A percentile compares a stretch with the other conserved stretches of the same genome.
phyloP scores from a whole-genome alignment of 2,113 vertebrate species.

The Megaceryle torquata region DNA sequence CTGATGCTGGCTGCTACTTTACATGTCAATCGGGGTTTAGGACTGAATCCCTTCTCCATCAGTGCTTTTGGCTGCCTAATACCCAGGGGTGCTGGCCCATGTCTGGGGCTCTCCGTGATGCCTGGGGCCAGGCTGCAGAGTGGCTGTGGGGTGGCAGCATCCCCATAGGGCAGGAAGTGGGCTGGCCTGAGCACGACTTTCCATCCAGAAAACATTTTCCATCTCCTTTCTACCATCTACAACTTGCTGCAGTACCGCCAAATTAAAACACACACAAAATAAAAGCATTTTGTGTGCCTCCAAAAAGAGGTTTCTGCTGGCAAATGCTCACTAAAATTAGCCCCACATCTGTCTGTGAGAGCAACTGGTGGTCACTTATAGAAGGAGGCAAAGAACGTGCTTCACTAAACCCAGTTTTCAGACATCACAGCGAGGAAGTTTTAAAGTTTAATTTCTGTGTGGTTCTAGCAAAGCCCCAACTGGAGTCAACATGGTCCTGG shows the following conservation, averaged over 20 bases:
- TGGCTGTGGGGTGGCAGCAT: background rate
- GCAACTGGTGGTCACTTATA: background rate
- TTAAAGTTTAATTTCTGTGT: background rate
- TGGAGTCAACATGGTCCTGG: background rate
- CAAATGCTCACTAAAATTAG: constrained; percentile 33
- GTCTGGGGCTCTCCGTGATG: fast-evolving
- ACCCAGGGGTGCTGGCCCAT: background rate
- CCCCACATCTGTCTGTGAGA: background rate
- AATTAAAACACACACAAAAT: background rate
- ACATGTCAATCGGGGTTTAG: background rate
- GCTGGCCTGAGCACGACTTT: background rate
- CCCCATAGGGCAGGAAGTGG: constrained; percentile 20
- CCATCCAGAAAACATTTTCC: constrained; percentile 52
- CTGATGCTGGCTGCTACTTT: background rate
- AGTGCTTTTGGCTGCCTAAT: background rate
- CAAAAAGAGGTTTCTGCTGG: background rate
- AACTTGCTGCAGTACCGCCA: background rate
- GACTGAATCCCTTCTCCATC: background rate
- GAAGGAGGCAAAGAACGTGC: background rate
- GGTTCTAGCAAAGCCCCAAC: background rate
- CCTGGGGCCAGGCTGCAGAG: background rate
- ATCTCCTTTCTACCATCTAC: background rate
- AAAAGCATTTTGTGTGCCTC: background rate
- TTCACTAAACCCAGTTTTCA: background rate
- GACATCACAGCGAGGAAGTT: background rate